A percentile compares a stretch with the other conserved stretches of the same genome.
Evolutionary conservation across 2,888 invertebrate species (phyloP).

Genomic region (Galeopsomyia nigrocyanea): DNA sequence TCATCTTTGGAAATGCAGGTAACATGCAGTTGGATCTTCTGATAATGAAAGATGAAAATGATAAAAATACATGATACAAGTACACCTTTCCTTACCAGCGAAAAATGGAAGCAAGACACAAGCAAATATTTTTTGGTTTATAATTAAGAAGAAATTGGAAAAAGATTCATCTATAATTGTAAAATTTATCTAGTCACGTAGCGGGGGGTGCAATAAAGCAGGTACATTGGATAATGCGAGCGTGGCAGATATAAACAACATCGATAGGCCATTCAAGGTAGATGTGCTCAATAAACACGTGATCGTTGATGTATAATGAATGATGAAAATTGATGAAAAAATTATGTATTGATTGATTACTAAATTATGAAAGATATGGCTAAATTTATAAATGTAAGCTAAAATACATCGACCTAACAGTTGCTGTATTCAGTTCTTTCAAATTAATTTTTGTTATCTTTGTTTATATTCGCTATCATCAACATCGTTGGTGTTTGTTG

Average conservation of each 20-base stretch:
- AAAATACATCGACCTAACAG: too few species aligned
- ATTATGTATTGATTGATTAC: too few species aligned
- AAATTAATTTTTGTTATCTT: too few species aligned
- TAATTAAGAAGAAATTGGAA: conserved; percentile 13
- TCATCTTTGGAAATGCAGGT: conserved; percentile 32
- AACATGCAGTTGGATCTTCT: conserved; percentile 32
- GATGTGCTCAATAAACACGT: conserved; percentile 36
- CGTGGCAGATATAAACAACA: conserved; percentile 14
- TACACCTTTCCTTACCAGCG: conserved; percentile 43
- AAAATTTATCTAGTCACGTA: background rate
- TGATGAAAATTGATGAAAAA: too few species aligned
- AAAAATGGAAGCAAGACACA: conserved; percentile 6
- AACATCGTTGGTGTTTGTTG: conserved; percentile 39
- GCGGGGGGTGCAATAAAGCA: conserved; percentile 7
- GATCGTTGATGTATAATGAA: conserved; percentile 40
- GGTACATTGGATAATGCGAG: conserved; percentile 8
- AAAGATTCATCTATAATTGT: background rate
- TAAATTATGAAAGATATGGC: too few species aligned
- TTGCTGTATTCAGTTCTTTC: too few species aligned
- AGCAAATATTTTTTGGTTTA: background rate
- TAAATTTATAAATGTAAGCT: too few species aligned
- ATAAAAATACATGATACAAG: conserved; percentile 1
- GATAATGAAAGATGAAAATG: conserved; percentile 44
- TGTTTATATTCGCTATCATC: conserved; percentile 20
- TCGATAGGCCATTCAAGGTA: conserved; percentile 3